phyloP scores from a whole-genome alignment of 2,888 invertebrate genomes.

The Tenodera sinensis region DNA sequence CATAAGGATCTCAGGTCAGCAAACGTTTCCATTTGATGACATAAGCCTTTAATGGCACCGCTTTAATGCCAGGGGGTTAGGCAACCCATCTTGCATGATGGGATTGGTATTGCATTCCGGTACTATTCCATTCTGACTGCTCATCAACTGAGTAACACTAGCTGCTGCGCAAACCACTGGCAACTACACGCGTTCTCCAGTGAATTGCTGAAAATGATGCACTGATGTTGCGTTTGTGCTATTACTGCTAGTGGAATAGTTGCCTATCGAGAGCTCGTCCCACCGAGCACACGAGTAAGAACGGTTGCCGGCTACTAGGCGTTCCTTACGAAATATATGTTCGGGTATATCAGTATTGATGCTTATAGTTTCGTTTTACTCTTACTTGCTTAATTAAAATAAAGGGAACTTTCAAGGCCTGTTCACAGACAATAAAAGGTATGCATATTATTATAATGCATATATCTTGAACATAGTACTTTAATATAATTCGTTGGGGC shows the following conservation, averaged over 20 bases:
- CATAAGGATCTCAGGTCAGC: not conserved
- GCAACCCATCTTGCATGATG: not conserved
- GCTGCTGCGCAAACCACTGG: not conserved
- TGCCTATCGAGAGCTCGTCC: not conserved
- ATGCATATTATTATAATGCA: too few species aligned
- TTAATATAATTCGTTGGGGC: too few species aligned
- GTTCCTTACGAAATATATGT: not conserved
- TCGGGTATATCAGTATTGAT: too few species aligned
- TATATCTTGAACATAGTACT: too few species aligned
- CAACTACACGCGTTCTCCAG: not conserved
- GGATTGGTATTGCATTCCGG: not conserved
- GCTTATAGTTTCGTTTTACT: too few species aligned
- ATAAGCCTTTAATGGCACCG: not conserved
- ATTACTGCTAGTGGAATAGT: not conserved
- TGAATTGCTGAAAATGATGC: not conserved
- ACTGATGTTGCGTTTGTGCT: not conserved
- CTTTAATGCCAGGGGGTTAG: not conserved
- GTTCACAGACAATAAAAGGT: too few species aligned
- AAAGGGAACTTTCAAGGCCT: too few species aligned
- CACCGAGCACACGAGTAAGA: not conserved
- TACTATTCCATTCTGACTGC: not conserved
- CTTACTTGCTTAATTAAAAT: too few species aligned
- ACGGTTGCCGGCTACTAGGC: not conserved
- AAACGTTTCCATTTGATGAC: not conserved
- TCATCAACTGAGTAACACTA: not conserved